phyloP scores from a whole-genome alignment of 2,888 invertebrate species.

The Plagodis dolabraria region DNA sequence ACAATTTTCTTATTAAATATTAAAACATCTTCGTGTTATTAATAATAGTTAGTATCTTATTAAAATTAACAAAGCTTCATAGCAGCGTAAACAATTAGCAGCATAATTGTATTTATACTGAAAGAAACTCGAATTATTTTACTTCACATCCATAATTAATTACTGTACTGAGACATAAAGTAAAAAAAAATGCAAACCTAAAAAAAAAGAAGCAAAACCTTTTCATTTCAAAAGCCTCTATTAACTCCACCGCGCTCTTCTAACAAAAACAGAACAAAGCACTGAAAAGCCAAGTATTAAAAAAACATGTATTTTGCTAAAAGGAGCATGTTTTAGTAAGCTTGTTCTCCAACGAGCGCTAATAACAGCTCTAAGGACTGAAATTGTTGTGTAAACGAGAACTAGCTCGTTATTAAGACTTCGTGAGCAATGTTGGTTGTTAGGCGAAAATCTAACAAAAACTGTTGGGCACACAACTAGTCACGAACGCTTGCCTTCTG shows the following conservation, averaged over 20 bases:
- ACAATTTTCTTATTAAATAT: too few relatives aligned
- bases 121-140: too few relatives aligned
- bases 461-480: background rate
- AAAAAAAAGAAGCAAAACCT: background rate
- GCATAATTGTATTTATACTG: too few relatives aligned
- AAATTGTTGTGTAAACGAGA: constrained; percentile 35
- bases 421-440: constrained; percentile 28
- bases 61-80: too few relatives aligned
- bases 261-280: constrained; percentile 6
- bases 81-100: too few relatives aligned
- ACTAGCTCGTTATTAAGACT: constrained; percentile 37
- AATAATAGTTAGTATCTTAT: too few relatives aligned
- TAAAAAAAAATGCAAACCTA: too few relatives aligned
- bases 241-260: constrained; percentile 2
- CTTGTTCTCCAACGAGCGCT: constrained; percentile 21
- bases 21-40: too few relatives aligned
- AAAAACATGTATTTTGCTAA: constrained; percentile 21
- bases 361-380: constrained; percentile 19
- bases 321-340: constrained; percentile 21
- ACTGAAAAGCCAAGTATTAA: constrained; percentile 10
- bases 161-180: background rate
- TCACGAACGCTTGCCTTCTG: constrained; percentile 1
- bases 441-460: constrained; percentile 18
- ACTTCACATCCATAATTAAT: background rate
- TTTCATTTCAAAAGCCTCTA: constrained; percentile 1